A percentile compares a stretch with the other conserved stretches of the same genome.
phyloP scores from a whole-genome alignment of 2,113 vertebrate species.

The Progne subis region DNA sequence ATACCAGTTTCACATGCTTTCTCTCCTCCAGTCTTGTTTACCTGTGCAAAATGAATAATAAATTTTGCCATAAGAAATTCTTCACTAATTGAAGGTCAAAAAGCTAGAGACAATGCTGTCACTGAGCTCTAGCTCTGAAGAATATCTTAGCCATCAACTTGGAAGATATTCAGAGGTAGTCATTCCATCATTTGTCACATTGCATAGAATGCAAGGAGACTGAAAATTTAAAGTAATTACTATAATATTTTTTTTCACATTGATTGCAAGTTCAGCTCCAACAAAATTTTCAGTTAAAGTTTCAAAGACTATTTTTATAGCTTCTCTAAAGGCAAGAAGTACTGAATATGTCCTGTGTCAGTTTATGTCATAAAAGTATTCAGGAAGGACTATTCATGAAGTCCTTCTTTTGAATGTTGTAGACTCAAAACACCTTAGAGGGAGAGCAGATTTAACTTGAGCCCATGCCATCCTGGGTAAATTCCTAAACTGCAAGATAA shows the following conservation, averaged over 20 bases:
- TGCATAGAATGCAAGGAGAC: neutral
- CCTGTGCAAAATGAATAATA: neutral
- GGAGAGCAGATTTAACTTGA: neutral
- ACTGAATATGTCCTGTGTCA: neutral
- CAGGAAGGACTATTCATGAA: neutral
- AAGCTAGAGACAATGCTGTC: neutral
- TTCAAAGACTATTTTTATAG: neutral
- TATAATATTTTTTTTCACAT: neutral
- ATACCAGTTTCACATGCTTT: neutral
- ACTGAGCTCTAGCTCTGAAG: neutral
- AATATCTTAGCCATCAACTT: neutral
- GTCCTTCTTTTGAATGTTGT: neutral
- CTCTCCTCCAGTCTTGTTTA: neutral
- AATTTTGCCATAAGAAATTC: neutral
- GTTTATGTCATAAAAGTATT: neutral
- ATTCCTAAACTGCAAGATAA: neutral
- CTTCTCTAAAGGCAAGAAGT: neutral
- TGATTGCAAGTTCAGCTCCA: neutral
- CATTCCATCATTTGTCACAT: neutral
- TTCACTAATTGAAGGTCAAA: neutral
- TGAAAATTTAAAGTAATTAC: neutral
- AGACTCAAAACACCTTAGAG: neutral
- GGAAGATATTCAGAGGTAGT: neutral
- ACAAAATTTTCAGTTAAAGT: neutral
- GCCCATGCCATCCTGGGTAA: neutral